These are phyloP conservation scores for Platysternon megacephalum DNA, from an alignment of 2,113 vertebrate genomes.

Conservation along the genomic window DNA sequence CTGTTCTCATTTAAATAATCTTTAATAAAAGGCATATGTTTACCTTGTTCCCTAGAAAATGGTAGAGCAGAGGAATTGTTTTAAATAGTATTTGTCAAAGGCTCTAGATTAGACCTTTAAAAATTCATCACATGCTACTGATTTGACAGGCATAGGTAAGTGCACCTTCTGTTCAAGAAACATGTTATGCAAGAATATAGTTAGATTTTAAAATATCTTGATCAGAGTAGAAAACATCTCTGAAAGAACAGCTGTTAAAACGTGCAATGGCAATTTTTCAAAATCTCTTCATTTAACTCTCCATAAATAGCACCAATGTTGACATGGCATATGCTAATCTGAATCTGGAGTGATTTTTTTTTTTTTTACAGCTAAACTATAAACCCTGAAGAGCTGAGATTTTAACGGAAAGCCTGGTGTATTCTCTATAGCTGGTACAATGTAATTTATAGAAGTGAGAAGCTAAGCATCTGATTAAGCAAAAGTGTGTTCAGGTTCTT, in stretches of 20 bases:
- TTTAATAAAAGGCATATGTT: neutral
- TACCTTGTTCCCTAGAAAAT: neutral
- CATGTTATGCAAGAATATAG: neutral
- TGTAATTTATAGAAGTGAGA: neutral
- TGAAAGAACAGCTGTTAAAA: neutral
- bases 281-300: neutral
- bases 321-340: neutral
- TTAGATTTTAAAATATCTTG: neutral
- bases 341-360: neutral
- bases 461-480: neutral
- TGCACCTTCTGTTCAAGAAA: neutral
- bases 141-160: neutral
- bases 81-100: neutral
- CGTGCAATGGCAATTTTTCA: neutral
- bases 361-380: neutral
- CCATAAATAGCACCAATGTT: neutral
- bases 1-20: neutral
- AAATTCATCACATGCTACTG: neutral
- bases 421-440: neutral
- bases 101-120: neutral
- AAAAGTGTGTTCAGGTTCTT: neutral
- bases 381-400: neutral
- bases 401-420: neutral
- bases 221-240: neutral
- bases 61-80: neutral